Evolutionary conservation across 2,113 vertebrate genomes (phyloP).

Genomic region (Polyodon spathula): DNA sequence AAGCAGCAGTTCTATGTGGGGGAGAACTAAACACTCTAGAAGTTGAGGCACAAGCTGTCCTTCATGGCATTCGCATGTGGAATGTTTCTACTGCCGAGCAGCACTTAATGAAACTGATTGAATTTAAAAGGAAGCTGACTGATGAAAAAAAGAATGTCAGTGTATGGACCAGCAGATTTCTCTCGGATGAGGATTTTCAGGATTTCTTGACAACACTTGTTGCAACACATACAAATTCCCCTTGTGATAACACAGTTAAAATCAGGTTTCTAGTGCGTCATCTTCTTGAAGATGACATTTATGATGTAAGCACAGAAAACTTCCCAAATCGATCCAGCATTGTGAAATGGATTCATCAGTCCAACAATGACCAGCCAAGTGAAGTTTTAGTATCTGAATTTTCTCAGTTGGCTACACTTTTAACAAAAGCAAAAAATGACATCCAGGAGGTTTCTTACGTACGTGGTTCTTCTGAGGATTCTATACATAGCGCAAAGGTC

Average conservation of each 20-base stretch:
- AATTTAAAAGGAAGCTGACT: conserved; percentile 27
- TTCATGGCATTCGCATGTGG: conserved; percentile 28
- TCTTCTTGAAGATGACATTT: conserved; percentile 35
- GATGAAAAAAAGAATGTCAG: conserved; percentile 20
- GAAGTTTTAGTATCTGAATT: conserved; percentile 15
- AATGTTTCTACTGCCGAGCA: conserved; percentile 4
- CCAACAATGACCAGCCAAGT: accelerated
- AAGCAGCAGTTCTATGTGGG: accelerated
- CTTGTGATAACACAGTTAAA: conserved; percentile 5
- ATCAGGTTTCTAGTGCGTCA: conserved; percentile 25
- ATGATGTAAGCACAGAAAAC: conserved; percentile 22
- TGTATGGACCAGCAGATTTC: conserved; percentile 36
- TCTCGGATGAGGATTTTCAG: conserved; percentile 33
- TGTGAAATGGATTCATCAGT: conserved; percentile 32
- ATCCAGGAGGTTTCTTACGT: conserved; percentile 11
- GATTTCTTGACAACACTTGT: conserved; percentile 16
- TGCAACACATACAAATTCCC: conserved; percentile 14
- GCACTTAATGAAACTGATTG: conserved; percentile 10
- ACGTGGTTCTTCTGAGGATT: neutral
- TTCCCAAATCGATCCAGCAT: conserved; percentile 32
- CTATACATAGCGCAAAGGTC: neutral
- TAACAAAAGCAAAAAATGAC: conserved; percentile 21
- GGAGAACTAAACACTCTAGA: neutral
- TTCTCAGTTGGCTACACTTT: conserved; percentile 21
- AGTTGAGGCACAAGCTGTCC: conserved; percentile 26